These are phyloP conservation scores for Silurus meridionalis DNA, from an alignment of 2,113 vertebrate genomes.

Conservation along the genomic window DNA sequence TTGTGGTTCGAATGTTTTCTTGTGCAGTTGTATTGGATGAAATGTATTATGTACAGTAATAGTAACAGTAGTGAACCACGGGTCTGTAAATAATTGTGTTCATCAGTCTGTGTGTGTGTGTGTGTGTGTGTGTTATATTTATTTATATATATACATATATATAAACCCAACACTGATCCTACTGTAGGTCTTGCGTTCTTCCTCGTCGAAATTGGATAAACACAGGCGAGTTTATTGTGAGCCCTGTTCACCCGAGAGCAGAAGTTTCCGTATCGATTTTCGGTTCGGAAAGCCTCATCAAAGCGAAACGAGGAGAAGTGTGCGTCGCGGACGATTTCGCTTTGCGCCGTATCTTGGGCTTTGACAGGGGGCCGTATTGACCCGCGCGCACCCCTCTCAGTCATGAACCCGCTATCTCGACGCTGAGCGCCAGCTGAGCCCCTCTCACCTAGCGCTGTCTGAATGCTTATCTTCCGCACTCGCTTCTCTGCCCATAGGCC, in stretches of 20 bases:
- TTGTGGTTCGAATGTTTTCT: too few species aligned
- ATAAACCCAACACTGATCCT: background rate
- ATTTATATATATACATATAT: too few species aligned
- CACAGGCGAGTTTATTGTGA: background rate
- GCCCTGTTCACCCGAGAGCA: conserved; percentile 8
- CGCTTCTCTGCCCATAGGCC: conserved; percentile 44
- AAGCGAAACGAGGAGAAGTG: conserved; percentile 29
- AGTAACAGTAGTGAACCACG: background rate
- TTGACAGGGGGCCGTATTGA: conserved; percentile 53
- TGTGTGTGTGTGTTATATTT: too few species aligned
- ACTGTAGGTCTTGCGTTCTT: background rate
- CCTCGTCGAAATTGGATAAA: background rate
- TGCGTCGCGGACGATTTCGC: conserved; percentile 39
- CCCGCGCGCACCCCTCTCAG: conserved; percentile 37
- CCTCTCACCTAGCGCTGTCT: conserved; percentile 38
- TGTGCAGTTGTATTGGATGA: background rate
- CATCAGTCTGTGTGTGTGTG: background rate
- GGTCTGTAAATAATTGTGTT: conserved; percentile 6
- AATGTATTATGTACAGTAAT: background rate
- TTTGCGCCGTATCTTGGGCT: conserved; percentile 46
- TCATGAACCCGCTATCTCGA: conserved; percentile 42
- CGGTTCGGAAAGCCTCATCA: conserved; percentile 32
- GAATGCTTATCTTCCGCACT: conserved; percentile 31
- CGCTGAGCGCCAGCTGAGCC: conserved; percentile 56
- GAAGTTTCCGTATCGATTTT: conserved; percentile 35